phyloP scores from a whole-genome alignment of 92 coral and sea anemone species.

The Epizoanthus ramosus region DNA sequence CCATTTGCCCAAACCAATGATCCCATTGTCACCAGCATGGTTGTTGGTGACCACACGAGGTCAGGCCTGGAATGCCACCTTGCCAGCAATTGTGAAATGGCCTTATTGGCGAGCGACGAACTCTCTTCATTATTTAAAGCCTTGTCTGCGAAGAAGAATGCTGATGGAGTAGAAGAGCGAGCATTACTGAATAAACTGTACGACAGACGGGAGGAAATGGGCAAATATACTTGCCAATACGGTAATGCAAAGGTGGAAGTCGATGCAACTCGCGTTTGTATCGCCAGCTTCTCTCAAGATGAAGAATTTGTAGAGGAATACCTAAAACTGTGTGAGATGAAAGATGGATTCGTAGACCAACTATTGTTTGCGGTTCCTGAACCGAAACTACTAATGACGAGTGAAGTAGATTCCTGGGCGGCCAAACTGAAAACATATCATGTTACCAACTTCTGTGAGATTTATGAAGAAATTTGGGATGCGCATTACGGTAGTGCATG shows the following conservation, averaged over 20 bases:
- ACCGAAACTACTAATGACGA: constrained; percentile 7
- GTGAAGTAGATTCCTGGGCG: constrained; percentile 30
- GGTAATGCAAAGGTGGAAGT: constrained; percentile 17
- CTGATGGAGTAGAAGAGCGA: constrained; percentile 14
- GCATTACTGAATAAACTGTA: constrained; percentile 23
- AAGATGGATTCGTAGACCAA: constrained; percentile 26
- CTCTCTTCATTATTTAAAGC: neutral
- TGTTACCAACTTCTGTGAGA: constrained; percentile 3
- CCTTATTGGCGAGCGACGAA: constrained; percentile 21
- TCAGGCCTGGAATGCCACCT: constrained; percentile 23
- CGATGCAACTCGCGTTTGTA: constrained; percentile 3
- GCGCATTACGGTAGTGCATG: neutral
- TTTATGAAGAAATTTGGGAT: constrained; percentile 19
- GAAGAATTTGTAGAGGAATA: constrained; percentile 30
- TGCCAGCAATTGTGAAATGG: constrained; percentile 18
- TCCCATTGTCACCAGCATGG: constrained; percentile 2
- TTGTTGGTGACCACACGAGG: constrained; percentile 31
- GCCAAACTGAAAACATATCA: neutral
- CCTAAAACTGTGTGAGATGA: neutral
- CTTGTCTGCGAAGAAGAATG: neutral
- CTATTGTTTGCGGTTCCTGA: constrained; percentile 22
- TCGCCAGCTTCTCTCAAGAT: constrained; percentile 27
- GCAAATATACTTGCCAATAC: constrained; percentile 25
- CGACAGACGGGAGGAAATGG: constrained; percentile 30
- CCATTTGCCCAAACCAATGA: constrained; percentile 2